Evolutionary conservation across 2,797 vertebrate species (phyloP).

Genomic region (Rhinogobio ventralis): DNA sequence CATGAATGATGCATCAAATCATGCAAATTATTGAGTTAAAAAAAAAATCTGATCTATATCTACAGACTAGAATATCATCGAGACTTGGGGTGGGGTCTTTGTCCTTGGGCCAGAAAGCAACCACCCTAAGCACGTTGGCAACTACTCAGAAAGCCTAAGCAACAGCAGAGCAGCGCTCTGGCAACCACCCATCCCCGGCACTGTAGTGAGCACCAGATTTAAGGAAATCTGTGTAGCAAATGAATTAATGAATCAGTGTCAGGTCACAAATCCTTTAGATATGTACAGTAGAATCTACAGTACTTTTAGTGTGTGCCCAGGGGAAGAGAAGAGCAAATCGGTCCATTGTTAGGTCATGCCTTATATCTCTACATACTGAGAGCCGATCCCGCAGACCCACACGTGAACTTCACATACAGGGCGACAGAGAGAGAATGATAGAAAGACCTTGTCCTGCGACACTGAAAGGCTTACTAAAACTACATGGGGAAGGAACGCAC

Average conservation of each 20-base stretch:
- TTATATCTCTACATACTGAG: slow-evolving; percentile 8
- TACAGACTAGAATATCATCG: not conserved
- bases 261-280: slow-evolving; percentile 20
- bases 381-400: not conserved
- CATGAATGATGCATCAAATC: not conserved
- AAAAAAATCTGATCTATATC: not conserved
- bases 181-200: not conserved
- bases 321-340: not conserved
- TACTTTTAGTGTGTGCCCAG: not conserved
- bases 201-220: not conserved
- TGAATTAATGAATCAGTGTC: slow-evolving; percentile 4
- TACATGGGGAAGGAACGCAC: not conserved
- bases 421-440: slow-evolving; percentile 5
- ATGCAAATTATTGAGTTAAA: not conserved
- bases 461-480: not conserved
- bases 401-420: not conserved
- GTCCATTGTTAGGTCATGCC: not conserved
- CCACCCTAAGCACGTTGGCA: not conserved
- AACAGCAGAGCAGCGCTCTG: slow-evolving; percentile 4
- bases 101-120: not conserved
- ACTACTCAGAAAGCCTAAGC: not conserved
- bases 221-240: slow-evolving; percentile 2
- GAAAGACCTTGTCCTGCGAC: not conserved
- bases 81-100: not conserved
- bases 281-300: slow-evolving; percentile 4